Evolutionary conservation across 2,113 vertebrate species (phyloP).

Genomic region (Lycaon pictus): DNA sequence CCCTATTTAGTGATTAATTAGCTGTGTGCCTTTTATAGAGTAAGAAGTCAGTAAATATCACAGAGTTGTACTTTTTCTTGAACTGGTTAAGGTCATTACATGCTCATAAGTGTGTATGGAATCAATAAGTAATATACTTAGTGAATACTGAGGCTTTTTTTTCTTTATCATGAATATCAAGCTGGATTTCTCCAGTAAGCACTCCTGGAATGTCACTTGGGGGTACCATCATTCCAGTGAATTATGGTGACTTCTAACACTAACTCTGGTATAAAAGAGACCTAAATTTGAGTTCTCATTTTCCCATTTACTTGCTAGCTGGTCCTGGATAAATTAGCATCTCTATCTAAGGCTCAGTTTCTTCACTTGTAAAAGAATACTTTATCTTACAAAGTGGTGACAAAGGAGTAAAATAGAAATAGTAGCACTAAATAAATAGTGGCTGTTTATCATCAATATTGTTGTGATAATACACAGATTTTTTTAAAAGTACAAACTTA

Average conservation of each 20-base stretch:
- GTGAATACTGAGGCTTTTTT: background rate
- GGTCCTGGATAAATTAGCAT: background rate
- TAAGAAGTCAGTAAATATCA: background rate
- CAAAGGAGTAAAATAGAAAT: background rate
- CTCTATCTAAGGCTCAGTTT: background rate
- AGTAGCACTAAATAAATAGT: background rate
- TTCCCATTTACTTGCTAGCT: background rate
- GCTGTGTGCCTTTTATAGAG: background rate
- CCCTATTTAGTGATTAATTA: background rate
- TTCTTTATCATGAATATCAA: background rate
- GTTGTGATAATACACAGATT: background rate
- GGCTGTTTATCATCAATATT: background rate
- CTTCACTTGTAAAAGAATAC: background rate
- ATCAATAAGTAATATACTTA: background rate
- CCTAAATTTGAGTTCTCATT: background rate
- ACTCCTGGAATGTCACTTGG: background rate
- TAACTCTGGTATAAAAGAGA: constrained; percentile 29
- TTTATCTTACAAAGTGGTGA: background rate
- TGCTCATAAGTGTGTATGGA: background rate
- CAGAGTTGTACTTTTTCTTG: background rate
- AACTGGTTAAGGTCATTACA: background rate
- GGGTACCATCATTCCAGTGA: background rate
- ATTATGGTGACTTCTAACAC: background rate
- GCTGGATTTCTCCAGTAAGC: background rate
- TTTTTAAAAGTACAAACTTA: background rate